phyloP scores from a whole-genome alignment of 2,888 invertebrate genomes.

The Chelonus formosanus region DNA sequence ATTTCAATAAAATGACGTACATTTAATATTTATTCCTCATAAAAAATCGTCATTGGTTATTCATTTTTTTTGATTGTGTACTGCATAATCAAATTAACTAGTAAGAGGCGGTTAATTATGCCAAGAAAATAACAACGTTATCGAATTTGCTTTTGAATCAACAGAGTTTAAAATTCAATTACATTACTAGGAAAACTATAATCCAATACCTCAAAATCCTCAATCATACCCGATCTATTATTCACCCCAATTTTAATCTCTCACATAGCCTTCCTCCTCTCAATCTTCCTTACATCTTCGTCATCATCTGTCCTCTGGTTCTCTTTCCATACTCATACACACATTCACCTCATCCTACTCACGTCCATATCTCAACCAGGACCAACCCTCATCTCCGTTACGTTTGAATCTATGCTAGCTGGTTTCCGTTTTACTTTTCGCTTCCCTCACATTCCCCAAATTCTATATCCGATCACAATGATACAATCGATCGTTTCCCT shows the following conservation, averaged over 20 bases:
- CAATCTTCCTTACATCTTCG: slow-evolving; percentile 16
- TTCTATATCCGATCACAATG: slow-evolving; percentile 36
- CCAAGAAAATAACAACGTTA: slow-evolving; percentile 1
- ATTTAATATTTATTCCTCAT: too few species aligned
- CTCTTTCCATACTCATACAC: slow-evolving; percentile 30
- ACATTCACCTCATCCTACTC: slow-evolving; percentile 19
- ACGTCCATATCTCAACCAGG: slow-evolving; percentile 20
- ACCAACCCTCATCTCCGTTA: slow-evolving; percentile 27
- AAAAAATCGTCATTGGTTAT: too few species aligned
- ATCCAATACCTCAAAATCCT: slow-evolving; percentile 46
- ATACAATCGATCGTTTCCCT: slow-evolving; percentile 43
- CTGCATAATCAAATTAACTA: not conserved
- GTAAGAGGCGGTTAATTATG: not conserved
- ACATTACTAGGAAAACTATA: slow-evolving; percentile 47
- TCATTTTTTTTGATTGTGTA: too few species aligned
- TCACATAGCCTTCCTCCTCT: slow-evolving; percentile 15
- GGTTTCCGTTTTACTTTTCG: slow-evolving; percentile 22
- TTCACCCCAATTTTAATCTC: slow-evolving; percentile 42
- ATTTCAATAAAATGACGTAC: too few species aligned
- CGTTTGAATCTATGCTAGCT: slow-evolving; percentile 15
- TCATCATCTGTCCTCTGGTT: slow-evolving; percentile 25
- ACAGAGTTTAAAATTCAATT: slow-evolving; percentile 56
- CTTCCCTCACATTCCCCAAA: not conserved
- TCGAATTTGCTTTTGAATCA: slow-evolving; percentile 24
- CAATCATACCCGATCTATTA: slow-evolving; percentile 44